A percentile compares a stretch with the other conserved stretches of the same genome.
phyloP scores from a whole-genome alignment of 2,113 vertebrate genomes.

The Odocoileus virginianus region DNA sequence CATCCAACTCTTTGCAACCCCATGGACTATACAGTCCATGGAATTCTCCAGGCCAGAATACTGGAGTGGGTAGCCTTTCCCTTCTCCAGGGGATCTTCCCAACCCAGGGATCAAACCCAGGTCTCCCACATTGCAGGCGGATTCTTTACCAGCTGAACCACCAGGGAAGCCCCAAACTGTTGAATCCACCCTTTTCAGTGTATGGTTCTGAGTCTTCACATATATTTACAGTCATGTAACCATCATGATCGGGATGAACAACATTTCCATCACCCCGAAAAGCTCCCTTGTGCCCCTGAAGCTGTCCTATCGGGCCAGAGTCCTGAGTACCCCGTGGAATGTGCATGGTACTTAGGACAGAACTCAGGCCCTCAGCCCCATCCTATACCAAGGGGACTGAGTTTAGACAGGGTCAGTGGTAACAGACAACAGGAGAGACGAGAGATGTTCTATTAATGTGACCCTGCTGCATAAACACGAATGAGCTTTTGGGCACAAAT shows the following conservation, averaged over 20 bases:
- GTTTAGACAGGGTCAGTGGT: background rate
- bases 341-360: background rate
- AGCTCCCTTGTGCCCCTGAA: background rate
- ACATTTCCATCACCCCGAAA: background rate
- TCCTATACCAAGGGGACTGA: background rate
- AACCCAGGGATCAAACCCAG: background rate
- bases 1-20: rapidly evolving
- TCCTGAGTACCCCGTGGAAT: background rate
- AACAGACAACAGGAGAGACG: background rate
- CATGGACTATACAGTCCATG: background rate
- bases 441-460: rapidly evolving
- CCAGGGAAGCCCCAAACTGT: background rate
- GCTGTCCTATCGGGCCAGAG: background rate
- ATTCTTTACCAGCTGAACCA: background rate
- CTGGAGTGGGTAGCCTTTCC: background rate
- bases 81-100: background rate
- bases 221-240: background rate
- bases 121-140: background rate
- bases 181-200: background rate
- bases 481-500: background rate
- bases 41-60: background rate
- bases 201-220: background rate
- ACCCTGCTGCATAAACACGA: background rate
- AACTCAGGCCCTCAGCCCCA: background rate
- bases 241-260: background rate